A percentile compares a stretch with the other conserved stretches of the same genome.
Conservation (phyloP, 2,113 vertebrate genomes). For the Pseudorhombus dupliciocellatus region DNA sequence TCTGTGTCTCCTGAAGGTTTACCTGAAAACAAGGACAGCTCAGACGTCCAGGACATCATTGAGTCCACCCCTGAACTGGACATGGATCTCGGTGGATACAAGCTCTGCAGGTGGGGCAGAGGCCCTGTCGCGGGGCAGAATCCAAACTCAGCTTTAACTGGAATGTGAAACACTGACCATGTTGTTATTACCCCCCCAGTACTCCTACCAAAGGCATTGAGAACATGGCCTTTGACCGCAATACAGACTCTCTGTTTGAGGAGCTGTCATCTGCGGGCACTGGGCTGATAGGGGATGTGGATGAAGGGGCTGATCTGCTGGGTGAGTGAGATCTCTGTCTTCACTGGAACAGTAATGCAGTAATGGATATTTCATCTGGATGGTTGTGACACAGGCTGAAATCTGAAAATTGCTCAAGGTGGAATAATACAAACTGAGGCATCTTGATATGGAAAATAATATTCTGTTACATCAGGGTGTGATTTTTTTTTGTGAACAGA, state of each 20-base stretch:
- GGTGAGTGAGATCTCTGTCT: conserved; percentile 80
- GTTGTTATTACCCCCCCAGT: conserved; percentile 71
- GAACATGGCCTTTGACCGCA: conserved; percentile 97
- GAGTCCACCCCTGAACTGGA: conserved; percentile 97
- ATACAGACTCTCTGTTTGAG: conserved; percentile 97
- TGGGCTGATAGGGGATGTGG: conserved; percentile 96
- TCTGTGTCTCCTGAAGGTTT: conserved; percentile 78
- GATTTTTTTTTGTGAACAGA: too few species aligned
- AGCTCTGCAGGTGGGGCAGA: conserved; percentile 86
- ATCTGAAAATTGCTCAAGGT: too few species aligned
- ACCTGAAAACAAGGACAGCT: conserved; percentile 92
- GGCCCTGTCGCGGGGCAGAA: neutral
- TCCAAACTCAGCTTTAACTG: neutral
- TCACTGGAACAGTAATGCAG: too few species aligned
- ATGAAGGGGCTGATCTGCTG: conserved; percentile 97
- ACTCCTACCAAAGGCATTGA: conserved; percentile 97
- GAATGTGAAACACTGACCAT: neutral
- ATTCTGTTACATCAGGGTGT: too few species aligned
- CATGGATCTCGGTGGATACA: conserved; percentile 94
- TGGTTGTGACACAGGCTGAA: too few species aligned
- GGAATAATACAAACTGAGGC: too few species aligned
- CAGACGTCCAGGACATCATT: conserved; percentile 97
- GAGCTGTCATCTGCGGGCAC: conserved; percentile 96
- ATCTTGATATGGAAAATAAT: too few species aligned
- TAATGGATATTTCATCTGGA: too few species aligned